A percentile compares a stretch with the other conserved stretches of the same genome.
phyloP scores from a whole-genome alignment of 2,797 vertebrate genomes.

The Characodon lateralis region DNA sequence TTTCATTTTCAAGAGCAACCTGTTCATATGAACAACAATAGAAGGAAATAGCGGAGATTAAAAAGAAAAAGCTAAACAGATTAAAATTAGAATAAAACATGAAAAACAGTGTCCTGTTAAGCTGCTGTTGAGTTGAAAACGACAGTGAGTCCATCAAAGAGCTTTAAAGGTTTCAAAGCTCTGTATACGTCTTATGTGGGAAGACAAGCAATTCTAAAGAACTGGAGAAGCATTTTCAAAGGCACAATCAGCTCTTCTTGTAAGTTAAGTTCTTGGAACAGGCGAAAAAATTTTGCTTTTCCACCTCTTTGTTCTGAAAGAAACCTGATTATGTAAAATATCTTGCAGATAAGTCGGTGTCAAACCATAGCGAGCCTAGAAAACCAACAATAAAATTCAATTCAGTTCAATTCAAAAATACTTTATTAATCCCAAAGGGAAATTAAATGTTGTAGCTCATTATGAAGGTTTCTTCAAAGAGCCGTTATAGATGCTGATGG shows the following conservation, averaged over 20 bases:
- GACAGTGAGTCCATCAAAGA: neutral
- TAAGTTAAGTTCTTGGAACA: neutral
- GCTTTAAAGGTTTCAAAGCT: neutral
- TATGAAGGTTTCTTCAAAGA: too few species aligned
- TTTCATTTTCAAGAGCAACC: neutral
- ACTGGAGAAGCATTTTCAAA: neutral
- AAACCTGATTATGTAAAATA: neutral
- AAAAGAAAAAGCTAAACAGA: neutral
- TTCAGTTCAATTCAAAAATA: too few species aligned
- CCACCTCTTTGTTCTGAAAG: neutral
- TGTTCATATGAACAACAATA: neutral
- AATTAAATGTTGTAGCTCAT: too few species aligned
- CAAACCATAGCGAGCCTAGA: too few species aligned
- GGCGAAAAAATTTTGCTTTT: neutral
- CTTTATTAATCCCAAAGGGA: too few species aligned
- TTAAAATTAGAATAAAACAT: neutral
- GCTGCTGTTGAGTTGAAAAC: neutral
- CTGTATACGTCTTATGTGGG: neutral
- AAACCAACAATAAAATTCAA: neutral
- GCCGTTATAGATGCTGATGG: too few species aligned
- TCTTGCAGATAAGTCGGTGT: neutral
- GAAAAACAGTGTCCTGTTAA: neutral
- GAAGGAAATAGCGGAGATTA: neutral
- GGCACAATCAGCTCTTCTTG: neutral
- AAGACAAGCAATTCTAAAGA: neutral